Evolutionary conservation across 2,888 invertebrate species (phyloP).

Genomic region (Cerastis rubricosa): DNA sequence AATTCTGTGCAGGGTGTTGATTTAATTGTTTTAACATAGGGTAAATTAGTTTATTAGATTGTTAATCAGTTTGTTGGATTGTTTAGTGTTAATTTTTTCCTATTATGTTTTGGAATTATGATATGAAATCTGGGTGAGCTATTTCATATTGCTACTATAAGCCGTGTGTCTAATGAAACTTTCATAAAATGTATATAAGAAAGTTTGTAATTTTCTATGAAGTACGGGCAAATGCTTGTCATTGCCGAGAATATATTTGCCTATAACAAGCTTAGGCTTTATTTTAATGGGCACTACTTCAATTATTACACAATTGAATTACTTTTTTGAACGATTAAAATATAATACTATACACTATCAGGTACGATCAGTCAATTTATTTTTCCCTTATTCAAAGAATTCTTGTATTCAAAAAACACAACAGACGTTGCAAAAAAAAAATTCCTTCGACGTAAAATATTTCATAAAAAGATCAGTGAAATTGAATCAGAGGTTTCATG

Average conservation of each 20-base stretch:
- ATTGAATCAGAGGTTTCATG: background rate
- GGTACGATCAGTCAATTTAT: background rate
- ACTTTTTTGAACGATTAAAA: too few relatives aligned
- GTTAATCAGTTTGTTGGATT: conserved; percentile 6
- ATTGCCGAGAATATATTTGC: too few relatives aligned
- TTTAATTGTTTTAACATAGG: background rate
- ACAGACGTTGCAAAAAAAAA: background rate
- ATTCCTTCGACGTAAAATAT: background rate
- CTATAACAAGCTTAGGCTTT: too few relatives aligned
- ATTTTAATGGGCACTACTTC: too few relatives aligned
- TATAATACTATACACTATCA: too few relatives aligned
- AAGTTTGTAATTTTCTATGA: too few relatives aligned
- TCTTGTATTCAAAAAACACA: too few relatives aligned
- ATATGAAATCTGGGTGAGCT: background rate
- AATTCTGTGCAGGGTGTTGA: background rate
- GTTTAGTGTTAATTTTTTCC: background rate
- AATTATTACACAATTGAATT: too few relatives aligned
- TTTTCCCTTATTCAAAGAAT: background rate
- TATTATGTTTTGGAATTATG: background rate
- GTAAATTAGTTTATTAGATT: background rate
- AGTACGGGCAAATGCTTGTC: too few relatives aligned
- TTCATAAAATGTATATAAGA: too few relatives aligned
- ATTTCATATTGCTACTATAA: background rate
- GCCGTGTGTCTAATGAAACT: background rate
- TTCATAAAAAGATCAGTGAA: background rate